Evolutionary conservation across 1,140 invertebrate species (phyloP).

Genomic region (Metopolophium dirhodum): DNA sequence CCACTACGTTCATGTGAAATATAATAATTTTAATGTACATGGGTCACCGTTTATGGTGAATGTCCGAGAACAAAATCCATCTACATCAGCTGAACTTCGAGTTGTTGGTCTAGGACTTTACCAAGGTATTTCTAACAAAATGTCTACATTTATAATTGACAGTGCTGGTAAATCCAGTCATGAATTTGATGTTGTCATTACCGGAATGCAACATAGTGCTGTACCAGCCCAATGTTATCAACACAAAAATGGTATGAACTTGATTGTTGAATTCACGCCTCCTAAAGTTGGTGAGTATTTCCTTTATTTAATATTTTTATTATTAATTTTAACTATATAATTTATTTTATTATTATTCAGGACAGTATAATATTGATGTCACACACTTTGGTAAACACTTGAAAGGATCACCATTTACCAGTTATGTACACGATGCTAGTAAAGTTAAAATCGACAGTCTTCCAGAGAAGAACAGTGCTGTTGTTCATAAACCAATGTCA

Average conservation of each 20-base stretch:
- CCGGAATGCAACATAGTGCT: conserved; percentile 86
- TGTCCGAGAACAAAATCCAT: conserved; percentile 67
- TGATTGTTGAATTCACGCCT: conserved; percentile 91
- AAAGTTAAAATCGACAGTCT: conserved; percentile 77
- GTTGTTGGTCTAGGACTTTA: conserved; percentile 82
- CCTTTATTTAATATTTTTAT: not conserved
- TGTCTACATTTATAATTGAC: conserved; percentile 87
- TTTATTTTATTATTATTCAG: conserved; percentile 63
- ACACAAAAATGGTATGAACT: conserved; percentile 86
- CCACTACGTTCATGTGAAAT: conserved; percentile 80
- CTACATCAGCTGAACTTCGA: conserved; percentile 76
- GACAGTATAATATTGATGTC: conserved; percentile 83
- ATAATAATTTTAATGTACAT: conserved; percentile 76
- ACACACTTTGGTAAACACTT: conserved; percentile 89
- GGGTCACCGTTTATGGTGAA: conserved; percentile 67
- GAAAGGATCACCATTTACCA: conserved; percentile 93
- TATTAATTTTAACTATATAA: not conserved
- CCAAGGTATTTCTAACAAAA: conserved; percentile 78
- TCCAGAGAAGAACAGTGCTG: conserved; percentile 75
- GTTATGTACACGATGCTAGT: conserved; percentile 91
- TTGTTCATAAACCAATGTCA: conserved; percentile 82
- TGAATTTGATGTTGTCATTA: conserved; percentile 89
- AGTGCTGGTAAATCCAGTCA: conserved; percentile 82
- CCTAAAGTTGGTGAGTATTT: conserved; percentile 71
- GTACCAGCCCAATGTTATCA: conserved; percentile 94